These are phyloP conservation scores for Nipponia nippon DNA, from an alignment of 2,113 vertebrate species.

Conservation along the genomic window DNA sequence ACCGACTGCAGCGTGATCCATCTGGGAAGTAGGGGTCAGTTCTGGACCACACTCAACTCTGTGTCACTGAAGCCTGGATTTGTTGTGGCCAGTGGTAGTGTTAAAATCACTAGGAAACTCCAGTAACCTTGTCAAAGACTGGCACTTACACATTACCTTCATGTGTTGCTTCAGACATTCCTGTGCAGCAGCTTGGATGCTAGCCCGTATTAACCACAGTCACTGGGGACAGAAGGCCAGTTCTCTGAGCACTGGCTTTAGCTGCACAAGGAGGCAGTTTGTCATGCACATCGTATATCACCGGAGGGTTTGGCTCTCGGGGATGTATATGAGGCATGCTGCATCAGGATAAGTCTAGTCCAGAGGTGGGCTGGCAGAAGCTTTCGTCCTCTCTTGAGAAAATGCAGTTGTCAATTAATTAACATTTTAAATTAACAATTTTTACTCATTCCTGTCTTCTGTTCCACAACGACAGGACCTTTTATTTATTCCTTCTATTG, in stretches of 20 bases:
- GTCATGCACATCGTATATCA: accelerated
- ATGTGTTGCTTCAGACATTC: neutral
- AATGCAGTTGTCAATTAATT: neutral
- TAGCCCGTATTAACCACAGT: accelerated
- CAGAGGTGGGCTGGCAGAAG: neutral
- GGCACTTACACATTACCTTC: neutral
- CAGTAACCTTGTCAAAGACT: neutral
- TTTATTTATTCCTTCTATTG: neutral
- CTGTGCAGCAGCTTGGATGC: neutral
- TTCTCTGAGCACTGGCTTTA: neutral
- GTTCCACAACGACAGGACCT: neutral
- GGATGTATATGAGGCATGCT: accelerated
- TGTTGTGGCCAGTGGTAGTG: neutral
- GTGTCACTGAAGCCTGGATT: neutral
- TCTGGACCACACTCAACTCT: accelerated
- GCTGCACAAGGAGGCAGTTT: neutral
- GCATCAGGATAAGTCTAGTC: neutral
- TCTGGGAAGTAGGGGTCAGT: neutral
- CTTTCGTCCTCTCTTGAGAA: neutral
- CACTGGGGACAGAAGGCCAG: neutral
- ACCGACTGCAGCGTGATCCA: neutral
- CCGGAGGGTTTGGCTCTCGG: neutral
- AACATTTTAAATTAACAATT: neutral
- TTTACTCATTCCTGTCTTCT: neutral
- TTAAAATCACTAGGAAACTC: neutral